A percentile compares a stretch with the other conserved stretches of the same genome.
Evolutionary conservation across 2,888 invertebrate genomes (phyloP).

Genomic region (Lydus trimaculatus): DNA sequence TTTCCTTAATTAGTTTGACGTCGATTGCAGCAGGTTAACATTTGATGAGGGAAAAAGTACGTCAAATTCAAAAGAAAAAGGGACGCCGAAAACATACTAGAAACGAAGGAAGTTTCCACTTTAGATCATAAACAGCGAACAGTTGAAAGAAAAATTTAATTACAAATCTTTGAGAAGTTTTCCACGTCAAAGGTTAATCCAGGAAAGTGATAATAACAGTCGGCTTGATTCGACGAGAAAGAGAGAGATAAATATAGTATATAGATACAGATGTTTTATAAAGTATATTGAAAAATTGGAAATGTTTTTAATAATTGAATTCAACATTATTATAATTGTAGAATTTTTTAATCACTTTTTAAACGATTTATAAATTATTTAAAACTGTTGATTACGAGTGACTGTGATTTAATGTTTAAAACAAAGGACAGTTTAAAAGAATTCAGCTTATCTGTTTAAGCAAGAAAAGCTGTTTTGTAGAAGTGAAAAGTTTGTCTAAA

Average conservation of each 20-base stretch:
- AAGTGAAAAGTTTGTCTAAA: constrained; percentile 32
- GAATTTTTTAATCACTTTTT: too few relatives aligned
- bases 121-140: constrained; percentile 8
- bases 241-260: too few relatives aligned
- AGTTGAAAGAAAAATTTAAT: constrained; percentile 22
- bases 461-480: constrained; percentile 25
- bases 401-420: constrained; percentile 26
- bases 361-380: background rate
- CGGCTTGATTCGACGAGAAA: constrained; percentile 21
- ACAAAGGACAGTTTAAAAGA: constrained; percentile 26
- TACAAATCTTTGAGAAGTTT: constrained; percentile 23
- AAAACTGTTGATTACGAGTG: constrained; percentile 14
- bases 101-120: constrained; percentile 13
- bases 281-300: constrained; percentile 23
- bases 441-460: constrained; percentile 30
- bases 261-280: constrained; percentile 23
- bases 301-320: constrained; percentile 24
- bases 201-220: constrained; percentile 11
- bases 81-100: background rate
- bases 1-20: constrained; percentile 19
- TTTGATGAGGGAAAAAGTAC: background rate
- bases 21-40: background rate
- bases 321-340: constrained; percentile 6
- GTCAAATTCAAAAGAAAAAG: background rate
- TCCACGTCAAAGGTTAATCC: constrained; percentile 17